A percentile compares a stretch with the other conserved stretches of the same genome.
These are phyloP conservation scores for Leptopterna dolabrata DNA, from an alignment of 2,888 invertebrate genomes.

Conservation along the genomic window DNA sequence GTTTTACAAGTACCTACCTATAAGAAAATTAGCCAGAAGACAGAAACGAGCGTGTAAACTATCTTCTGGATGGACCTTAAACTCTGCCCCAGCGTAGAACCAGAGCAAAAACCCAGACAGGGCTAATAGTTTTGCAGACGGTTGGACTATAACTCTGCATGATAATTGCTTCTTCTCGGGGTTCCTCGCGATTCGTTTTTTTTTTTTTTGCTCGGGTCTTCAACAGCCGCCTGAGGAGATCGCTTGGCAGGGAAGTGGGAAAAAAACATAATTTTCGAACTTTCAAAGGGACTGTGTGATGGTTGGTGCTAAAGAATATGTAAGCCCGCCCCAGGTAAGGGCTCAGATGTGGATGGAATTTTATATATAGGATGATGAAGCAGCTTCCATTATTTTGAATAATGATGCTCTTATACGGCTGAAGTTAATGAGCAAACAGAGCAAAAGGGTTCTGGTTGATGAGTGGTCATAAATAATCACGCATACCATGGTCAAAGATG, in stretches of 20 bases:
- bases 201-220: background rate
- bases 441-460: too few relatives aligned
- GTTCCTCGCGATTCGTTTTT: background rate
- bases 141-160: constrained; percentile 11
- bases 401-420: too few relatives aligned
- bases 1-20: background rate
- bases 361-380: background rate
- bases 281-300: background rate
- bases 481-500: too few relatives aligned
- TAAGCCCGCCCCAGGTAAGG: background rate
- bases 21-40: background rate
- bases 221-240: background rate
- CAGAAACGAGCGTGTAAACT: background rate
- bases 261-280: background rate
- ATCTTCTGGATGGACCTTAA: constrained; percentile 2
- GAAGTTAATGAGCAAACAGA: too few relatives aligned
- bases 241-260: background rate
- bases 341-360: background rate
- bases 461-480: too few relatives aligned
- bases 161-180: constrained; percentile 11
- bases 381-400: too few relatives aligned
- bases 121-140: background rate
- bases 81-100: background rate
- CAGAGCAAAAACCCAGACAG: constrained; percentile 3
- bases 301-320: background rate